phyloP scores from a whole-genome alignment of 1,140 invertebrate species.

The Aphelenchoides fujianensis region DNA sequence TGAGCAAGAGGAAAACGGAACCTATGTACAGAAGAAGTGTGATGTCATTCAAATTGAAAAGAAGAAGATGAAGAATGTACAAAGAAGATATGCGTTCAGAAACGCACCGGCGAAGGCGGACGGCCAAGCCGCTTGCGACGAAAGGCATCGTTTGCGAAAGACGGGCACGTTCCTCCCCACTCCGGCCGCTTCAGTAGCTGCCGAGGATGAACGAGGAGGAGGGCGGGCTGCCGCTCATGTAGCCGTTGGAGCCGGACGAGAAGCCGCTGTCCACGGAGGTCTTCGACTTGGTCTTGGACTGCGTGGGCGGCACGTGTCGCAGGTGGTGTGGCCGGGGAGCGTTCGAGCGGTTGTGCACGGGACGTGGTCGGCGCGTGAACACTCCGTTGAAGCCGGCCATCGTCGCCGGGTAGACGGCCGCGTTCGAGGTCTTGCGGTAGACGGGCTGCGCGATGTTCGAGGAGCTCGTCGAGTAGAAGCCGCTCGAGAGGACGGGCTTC shows the following conservation, averaged over 20 bases:
- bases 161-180: background rate
- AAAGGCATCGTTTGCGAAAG: background rate
- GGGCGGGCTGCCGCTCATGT: constrained; percentile 26
- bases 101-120: background rate
- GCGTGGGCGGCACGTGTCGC: background rate
- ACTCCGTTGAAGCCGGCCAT: constrained; percentile 5
- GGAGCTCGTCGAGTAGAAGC: background rate
- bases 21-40: background rate
- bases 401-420: constrained; percentile 13
- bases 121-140: background rate
- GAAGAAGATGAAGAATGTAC: background rate
- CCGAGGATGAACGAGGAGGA: constrained; percentile 38
- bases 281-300: constrained; percentile 13
- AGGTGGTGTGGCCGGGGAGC: background rate
- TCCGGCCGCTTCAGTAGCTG: constrained; percentile 26
- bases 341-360: constrained; percentile 9
- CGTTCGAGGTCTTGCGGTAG: background rate
- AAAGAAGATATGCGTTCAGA: background rate
- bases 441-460: constrained; percentile 3
- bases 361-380: background rate
- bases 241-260: constrained; percentile 40
- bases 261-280: constrained; percentile 36
- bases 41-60: background rate
- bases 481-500: background rate
- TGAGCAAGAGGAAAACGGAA: no score